Evolutionary conservation across 2,888 invertebrate species (phyloP).

Genomic region (Monoplex corrugatus): DNA sequence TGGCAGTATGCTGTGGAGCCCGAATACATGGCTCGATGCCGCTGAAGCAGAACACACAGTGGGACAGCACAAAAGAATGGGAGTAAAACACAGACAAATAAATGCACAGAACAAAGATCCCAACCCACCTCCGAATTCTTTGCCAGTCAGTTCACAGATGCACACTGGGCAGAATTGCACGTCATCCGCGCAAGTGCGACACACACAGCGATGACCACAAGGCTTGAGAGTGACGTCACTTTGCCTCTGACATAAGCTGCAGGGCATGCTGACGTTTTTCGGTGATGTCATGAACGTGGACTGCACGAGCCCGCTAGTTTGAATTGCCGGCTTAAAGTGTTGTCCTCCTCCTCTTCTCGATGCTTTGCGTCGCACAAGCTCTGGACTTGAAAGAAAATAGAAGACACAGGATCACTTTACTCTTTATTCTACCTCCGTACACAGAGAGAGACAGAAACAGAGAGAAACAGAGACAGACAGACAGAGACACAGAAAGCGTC

Average conservation of each 20-base stretch:
- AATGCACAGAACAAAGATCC: too few relatives aligned
- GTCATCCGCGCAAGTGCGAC: not conserved
- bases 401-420: too few relatives aligned
- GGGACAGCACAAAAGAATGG: too few relatives aligned
- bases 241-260: not conserved
- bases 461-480: too few relatives aligned
- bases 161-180: slow-evolving; percentile 11
- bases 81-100: too few relatives aligned
- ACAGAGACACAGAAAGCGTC: too few relatives aligned
- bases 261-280: not conserved
- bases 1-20: too few relatives aligned
- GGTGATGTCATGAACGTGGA: not conserved
- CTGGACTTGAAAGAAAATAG: not conserved
- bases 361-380: not conserved
- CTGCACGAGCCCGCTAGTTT: not conserved
- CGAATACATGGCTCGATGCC: too few relatives aligned
- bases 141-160: not conserved
- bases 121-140: not conserved
- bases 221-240: slow-evolving; percentile 13
- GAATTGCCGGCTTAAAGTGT: too few relatives aligned
- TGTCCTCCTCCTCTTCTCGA: not conserved
- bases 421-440: too few relatives aligned
- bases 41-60: too few relatives aligned
- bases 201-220: slow-evolving; percentile 29
- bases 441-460: too few relatives aligned